phyloP scores from a whole-genome alignment of 2,888 invertebrate species.

The Taphrorychus bicolor region DNA sequence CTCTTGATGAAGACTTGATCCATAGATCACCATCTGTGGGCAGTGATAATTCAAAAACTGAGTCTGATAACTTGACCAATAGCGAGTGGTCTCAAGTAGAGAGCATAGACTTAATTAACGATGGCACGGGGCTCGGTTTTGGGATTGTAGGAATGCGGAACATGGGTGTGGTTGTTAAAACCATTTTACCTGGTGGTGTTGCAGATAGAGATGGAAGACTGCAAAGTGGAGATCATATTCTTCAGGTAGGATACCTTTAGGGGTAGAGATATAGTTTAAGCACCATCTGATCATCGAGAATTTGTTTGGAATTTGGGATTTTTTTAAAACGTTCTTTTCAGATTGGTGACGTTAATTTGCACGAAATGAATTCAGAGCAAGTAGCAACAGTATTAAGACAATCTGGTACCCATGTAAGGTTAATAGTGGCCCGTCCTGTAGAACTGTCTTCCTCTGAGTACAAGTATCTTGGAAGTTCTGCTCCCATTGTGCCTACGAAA shows the following conservation, averaged over 20 bases:
- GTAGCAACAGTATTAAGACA: conserved; percentile 95
- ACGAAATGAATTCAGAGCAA: conserved; percentile 98
- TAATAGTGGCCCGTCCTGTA: conserved; percentile 92
- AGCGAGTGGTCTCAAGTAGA: conserved; percentile 98
- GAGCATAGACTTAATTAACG: conserved; percentile 96
- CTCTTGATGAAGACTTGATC: conserved; percentile 60
- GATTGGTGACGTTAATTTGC: conserved; percentile 70
- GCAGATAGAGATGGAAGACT: conserved; percentile 97
- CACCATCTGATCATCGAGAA: not conserved
- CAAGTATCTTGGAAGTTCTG: conserved; percentile 65
- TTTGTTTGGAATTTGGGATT: too few relatives aligned
- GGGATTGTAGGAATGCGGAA: conserved; percentile 97
- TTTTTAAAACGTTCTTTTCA: conserved; percentile 43
- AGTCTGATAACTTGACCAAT: conserved; percentile 74
- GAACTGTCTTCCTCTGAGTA: conserved; percentile 71
- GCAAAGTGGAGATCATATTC: conserved; percentile 96
- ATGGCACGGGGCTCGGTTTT: conserved; percentile 97
- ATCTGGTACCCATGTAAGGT: conserved; percentile 92
- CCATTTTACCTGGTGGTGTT: conserved; percentile 96
- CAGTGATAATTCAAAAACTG: conserved; percentile 72
- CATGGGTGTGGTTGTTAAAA: conserved; percentile 99
- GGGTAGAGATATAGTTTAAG: not conserved
- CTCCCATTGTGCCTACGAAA: conserved; percentile 72
- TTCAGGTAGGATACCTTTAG: conserved; percentile 72
- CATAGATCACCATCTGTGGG: conserved; percentile 69